Evolutionary conservation across 2,888 invertebrate genomes (phyloP), one percentile per base, ranked within the genome.

Genomic region (Brenthis daphne): DNA sequence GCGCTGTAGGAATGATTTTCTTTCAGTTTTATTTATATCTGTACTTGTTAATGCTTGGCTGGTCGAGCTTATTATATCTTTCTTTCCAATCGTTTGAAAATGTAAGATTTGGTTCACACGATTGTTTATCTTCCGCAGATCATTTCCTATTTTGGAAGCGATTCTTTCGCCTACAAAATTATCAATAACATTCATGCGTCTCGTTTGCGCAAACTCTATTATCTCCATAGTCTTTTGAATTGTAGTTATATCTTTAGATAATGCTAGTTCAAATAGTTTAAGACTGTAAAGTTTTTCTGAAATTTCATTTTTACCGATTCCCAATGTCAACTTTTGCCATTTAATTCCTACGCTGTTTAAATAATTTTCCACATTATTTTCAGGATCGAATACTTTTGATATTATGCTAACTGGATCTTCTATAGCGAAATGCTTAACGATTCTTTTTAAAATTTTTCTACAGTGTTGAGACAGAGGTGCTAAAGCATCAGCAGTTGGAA

Each of bases 241-340:
- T 80, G 82, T 87, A 50, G 70, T 71, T 3, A 88, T 82, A 73
- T 88, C 86, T 11, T 71, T 72, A 13, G 78, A 77, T 67, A 90
- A 57, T 57, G 73, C 71, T 0, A 84, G 74, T 71, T 88, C 84
- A 48, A 90, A 76, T 24, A 84, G 69, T 74, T 90, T 89, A 75
- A 89, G 75, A 20, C 77, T 77, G 29, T 85, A 79, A 0, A 86
- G 53, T 43, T 76, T 80, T 47, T 83, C 78, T 33, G 77, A 70
- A 16, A 79, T 72, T n/a, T 77, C 37, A 68, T 77, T 80, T 0
- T 74, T 71, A 5, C 72, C 67, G 6, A 87, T 57, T 24, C 75
- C 76, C 12, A 67, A 58, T 6, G 80, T 72, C 58, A 83, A 70
- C 64, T 75, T 72, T 53, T 81, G 73, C 87, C 88, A 86, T 48